Evolutionary conservation across 1,140 invertebrate genomes (phyloP).

Genomic region (Protaetia brevitarsis): DNA sequence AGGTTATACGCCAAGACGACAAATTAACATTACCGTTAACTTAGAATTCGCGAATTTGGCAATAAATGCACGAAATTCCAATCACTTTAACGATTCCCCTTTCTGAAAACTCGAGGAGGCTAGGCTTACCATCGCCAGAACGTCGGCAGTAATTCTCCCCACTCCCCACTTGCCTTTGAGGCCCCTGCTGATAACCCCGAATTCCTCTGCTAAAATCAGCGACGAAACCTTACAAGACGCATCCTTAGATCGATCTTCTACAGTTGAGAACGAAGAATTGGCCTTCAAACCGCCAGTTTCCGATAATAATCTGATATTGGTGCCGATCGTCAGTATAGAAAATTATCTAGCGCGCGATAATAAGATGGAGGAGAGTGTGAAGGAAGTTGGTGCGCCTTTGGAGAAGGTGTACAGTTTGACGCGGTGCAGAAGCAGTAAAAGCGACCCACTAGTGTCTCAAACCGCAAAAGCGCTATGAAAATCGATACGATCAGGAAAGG

Average conservation of each 20-base stretch:
- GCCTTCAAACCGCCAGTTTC: background rate
- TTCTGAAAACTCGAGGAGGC: conserved; percentile 12
- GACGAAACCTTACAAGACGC: background rate
- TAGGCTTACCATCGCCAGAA: background rate
- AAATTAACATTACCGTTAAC: too few species aligned
- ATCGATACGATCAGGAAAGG: background rate
- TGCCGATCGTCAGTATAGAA: conserved; percentile 6
- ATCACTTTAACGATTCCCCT: background rate
- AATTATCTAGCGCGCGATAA: background rate
- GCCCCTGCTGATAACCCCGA: conserved; percentile 11
- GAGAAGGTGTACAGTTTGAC: background rate
- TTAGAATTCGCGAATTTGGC: background rate
- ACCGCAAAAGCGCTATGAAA: background rate
- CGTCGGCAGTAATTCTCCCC: background rate
- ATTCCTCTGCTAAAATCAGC: conserved; percentile 5
- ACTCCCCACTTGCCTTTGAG: background rate
- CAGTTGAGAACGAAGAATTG: background rate
- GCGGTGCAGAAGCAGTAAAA: background rate
- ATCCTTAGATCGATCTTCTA: background rate
- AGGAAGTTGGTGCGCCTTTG: background rate
- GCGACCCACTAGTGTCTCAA: background rate
- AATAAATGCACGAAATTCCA: background rate
- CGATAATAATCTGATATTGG: background rate
- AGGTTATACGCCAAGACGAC: too few species aligned
- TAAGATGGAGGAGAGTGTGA: background rate